A percentile compares a stretch with the other conserved stretches of the same genome.
Conservation (phyloP, 1,140 invertebrate species). For the Argopecten irradians region DNA sequence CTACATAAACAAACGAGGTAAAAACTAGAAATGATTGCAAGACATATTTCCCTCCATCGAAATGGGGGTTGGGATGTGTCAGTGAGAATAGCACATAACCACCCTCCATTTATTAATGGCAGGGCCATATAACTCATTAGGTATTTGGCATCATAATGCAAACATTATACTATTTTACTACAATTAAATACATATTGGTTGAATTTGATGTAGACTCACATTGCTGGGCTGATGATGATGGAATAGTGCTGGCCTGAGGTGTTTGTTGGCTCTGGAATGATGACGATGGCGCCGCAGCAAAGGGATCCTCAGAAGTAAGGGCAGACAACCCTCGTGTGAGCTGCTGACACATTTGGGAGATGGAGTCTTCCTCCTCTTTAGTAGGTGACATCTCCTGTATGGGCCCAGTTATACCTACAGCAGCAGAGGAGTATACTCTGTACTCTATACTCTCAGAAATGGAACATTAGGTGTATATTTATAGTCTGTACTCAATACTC, state of each 20-base stretch:
- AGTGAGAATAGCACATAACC: no score
- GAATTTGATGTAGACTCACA: not conserved
- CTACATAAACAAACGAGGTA: no score
- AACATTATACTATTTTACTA: not conserved
- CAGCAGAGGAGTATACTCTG: not conserved
- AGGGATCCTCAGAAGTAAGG: constrained; percentile 84
- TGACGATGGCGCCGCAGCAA: constrained; percentile 56
- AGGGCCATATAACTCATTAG: no score
- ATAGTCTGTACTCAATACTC: not conserved
- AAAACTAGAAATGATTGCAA: no score
- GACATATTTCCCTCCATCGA: no score
- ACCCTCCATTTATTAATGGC: no score
- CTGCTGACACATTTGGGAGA: constrained; percentile 92
- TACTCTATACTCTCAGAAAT: no score
- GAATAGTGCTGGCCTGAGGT: constrained; percentile 37
- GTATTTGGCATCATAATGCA: no score
- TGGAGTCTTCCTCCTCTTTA: constrained; percentile 81
- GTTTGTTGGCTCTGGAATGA: constrained; percentile 30
- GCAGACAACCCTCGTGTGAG: constrained; percentile 89
- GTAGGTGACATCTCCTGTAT: constrained; percentile 88
- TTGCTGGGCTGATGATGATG: constrained; percentile 15
- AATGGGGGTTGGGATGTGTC: no score
- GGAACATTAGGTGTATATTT: not conserved
- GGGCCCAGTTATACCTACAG: constrained; percentile 80
- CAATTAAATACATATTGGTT: not conserved